Evolutionary conservation across 2,888 invertebrate genomes (phyloP).

Genomic region (Rhynchonema sp.): DNA sequence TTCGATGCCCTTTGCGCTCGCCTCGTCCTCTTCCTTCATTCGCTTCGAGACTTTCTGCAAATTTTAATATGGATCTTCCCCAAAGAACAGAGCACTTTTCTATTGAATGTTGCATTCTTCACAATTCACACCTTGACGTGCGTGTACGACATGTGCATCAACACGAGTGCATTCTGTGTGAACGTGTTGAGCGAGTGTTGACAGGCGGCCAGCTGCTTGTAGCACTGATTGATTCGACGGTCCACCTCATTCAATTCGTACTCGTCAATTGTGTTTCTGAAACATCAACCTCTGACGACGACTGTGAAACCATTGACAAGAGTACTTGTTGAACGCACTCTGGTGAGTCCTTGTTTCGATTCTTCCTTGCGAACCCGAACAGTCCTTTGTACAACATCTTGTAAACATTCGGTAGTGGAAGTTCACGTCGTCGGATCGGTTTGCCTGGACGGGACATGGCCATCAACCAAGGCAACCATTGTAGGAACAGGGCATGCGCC

Average conservation of each 20-base stretch:
- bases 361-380: background rate
- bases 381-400: too few species aligned
- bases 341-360: background rate
- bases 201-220: background rate
- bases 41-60: constrained; percentile 18
- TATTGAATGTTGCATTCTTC: background rate
- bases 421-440: background rate
- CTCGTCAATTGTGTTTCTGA: background rate
- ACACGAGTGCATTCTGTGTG: background rate
- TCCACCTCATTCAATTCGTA: background rate
- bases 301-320: too few species aligned
- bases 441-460: constrained; percentile 14
- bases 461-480: constrained; percentile 15
- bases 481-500: constrained; percentile 13
- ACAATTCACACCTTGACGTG: background rate
- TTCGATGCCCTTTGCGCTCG: constrained; percentile 19
- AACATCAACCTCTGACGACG: too few species aligned
- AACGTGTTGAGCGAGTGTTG: background rate
- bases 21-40: constrained; percentile 23
- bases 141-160: background rate
- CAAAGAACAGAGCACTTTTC: background rate
- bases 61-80: background rate
- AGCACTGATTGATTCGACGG: background rate
- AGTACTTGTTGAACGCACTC: too few species aligned
- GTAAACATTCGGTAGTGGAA: background rate